Evolutionary conservation across 2,797 vertebrate genomes (phyloP).

Genomic region (Syngnathus rostellatus): DNA sequence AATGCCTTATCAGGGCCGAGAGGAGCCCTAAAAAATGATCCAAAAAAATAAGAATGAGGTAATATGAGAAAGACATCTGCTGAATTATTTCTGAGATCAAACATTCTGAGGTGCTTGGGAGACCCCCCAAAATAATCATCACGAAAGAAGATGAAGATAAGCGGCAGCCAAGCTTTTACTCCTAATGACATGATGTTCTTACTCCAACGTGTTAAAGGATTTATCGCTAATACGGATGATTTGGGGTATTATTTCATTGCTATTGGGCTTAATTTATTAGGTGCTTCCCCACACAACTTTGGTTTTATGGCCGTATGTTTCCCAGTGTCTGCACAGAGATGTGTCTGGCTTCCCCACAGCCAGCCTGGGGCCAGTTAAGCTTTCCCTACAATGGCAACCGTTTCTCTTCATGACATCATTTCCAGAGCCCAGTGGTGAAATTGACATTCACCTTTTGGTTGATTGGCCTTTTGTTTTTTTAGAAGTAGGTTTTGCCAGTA

Average conservation of each 20-base stretch:
- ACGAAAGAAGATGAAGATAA: conserved; percentile 26
- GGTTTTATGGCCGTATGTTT: conserved; percentile 53
- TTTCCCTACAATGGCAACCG: conserved; percentile 57
- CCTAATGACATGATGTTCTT: conserved; percentile 30
- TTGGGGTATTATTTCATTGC: conserved; percentile 56
- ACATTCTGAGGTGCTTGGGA: conserved; percentile 12
- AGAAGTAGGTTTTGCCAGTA: not conserved
- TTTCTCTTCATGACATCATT: conserved; percentile 65
- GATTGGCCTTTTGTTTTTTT: conserved; percentile 20
- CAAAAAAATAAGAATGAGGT: conserved; percentile 44
- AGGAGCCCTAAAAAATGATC: conserved; percentile 29
- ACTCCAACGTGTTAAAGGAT: conserved; percentile 48
- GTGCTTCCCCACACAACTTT: conserved; percentile 53
- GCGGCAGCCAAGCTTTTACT: conserved; percentile 35
- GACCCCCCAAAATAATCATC: conserved; percentile 25
- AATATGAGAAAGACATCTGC: conserved; percentile 50
- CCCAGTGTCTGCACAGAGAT: conserved; percentile 51
- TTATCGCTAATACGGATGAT: conserved; percentile 46
- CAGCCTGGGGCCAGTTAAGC: conserved; percentile 61
- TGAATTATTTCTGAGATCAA: conserved; percentile 32
- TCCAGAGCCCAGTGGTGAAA: conserved; percentile 54
- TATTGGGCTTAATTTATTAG: conserved; percentile 63
- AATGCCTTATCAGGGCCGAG: conserved; percentile 58
- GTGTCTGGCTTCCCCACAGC: conserved; percentile 55
- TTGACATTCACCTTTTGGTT: conserved; percentile 45